Base-by-base conservation (phyloP, 2,113 vertebrate genomes). In the Marmota monax region DNA sequence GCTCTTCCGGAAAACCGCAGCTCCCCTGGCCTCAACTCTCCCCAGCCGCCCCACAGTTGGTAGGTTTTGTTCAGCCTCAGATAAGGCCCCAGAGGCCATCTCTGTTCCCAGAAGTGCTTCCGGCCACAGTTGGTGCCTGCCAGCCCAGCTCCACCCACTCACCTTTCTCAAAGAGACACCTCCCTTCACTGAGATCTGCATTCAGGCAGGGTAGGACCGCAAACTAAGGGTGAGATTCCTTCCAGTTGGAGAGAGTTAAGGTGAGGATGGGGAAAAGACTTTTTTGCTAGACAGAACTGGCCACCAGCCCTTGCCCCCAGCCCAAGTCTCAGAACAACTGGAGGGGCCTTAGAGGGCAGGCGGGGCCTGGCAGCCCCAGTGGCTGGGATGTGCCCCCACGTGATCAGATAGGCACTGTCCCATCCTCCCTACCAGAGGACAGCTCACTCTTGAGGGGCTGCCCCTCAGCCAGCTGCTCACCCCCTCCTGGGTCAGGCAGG, bases 61-160 rank as follows among this genome's bases (percentile, higher is more conserved):
- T 4, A 14, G 48, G 8, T 32, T 69, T 42, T 61, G 76, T 32
- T 84, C 53, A 34, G 23, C 6, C 12, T 61, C 45, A 93, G 97
- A 97, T 92, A 93, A 97, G 72, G 48, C 16, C n/a, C 56, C 1
- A 17, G 37, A 51, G 45, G 76, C 91, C 45, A 34, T 4, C 39
- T 45, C 32, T 12, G 61, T 96, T 96, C 95, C 70, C 91, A 94
- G 95, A 92, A 97, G 79, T 0, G 61, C 83, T 97, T 97, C 95
- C 39, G 48, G 84, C 95, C 67, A 27, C 88, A 56, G 74, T 25
- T 29, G 0, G 39, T 4, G n/a, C 56, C 16, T 37, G 39, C 61
- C 18, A 9, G 42, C 88, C 56, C 78, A 20, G 48, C 67, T n/a
- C 63, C 42, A 25, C n/a, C 69, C 80, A 39, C 27, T 76, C 29